Conservation (phyloP, 2,797 vertebrate genomes). For the Cynodonichthys magdalenae region DNA sequence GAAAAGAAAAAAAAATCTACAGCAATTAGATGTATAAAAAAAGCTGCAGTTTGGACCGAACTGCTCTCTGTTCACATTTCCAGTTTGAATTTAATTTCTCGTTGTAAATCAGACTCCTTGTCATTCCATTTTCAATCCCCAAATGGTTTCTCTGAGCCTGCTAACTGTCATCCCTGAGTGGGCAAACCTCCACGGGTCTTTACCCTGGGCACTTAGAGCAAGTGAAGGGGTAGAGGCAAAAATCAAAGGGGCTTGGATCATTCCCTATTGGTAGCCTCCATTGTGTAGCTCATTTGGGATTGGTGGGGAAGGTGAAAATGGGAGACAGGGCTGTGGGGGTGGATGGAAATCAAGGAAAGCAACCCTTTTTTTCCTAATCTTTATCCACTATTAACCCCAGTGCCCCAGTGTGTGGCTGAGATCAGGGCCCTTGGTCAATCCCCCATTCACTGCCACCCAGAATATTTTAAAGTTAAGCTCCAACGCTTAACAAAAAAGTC, state of each 20-base stretch:
- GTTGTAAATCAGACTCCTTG: constrained; percentile 80
- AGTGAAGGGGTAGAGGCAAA: constrained; percentile 65
- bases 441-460: constrained; percentile 81
- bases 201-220: constrained; percentile 74
- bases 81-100: constrained; percentile 83
- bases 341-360: constrained; percentile 77
- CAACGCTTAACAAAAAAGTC: constrained; percentile 79
- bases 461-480: constrained; percentile 87
- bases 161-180: constrained; percentile 70
- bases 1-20: constrained; percentile 63
- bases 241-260: constrained; percentile 79
- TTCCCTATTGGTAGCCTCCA: constrained; percentile 77
- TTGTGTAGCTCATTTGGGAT: constrained; percentile 80
- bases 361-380: constrained; percentile 77
- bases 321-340: constrained; percentile 60
- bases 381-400: constrained; percentile 87
- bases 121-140: constrained; percentile 78
- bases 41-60: constrained; percentile 54
- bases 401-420: constrained; percentile 80
- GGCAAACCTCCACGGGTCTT: constrained; percentile 81
- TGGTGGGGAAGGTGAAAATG: constrained; percentile 69
- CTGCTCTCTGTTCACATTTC: constrained; percentile 70
- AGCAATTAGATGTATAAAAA: constrained; percentile 77
- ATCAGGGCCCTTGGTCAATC: constrained; percentile 87
- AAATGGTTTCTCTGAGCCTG: constrained; percentile 73